Conservation (phyloP, 2,113 vertebrate species). For the Forbesichthys agassizii region DNA sequence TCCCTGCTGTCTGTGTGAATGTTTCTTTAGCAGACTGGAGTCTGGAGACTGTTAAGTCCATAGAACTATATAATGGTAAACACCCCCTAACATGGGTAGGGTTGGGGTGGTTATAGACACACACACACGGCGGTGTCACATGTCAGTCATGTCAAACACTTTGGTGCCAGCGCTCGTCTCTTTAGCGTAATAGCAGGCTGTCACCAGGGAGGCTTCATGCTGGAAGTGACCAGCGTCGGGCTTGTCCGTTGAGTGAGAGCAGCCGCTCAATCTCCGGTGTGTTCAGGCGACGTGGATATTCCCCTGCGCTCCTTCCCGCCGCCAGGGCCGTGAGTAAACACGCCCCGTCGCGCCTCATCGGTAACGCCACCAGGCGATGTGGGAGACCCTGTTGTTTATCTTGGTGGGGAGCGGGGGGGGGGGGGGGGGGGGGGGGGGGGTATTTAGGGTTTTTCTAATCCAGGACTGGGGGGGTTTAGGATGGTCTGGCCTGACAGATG, state of each 20-base stretch:
- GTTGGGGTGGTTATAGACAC: background rate
- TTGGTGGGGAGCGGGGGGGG: conserved; percentile 15
- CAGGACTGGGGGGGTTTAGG: conserved; percentile 37
- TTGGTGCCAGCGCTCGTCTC: background rate
- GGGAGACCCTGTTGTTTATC: background rate
- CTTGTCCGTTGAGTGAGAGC: background rate
- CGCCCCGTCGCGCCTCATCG: too few species aligned
- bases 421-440: conserved; percentile 38
- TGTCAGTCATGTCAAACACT: conserved; percentile 3
- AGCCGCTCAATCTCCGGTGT: too few species aligned
- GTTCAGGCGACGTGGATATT: too few species aligned
- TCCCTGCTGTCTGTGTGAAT: background rate
- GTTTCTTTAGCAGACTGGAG: background rate
- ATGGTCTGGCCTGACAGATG: conserved; percentile 54
- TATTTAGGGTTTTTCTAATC: conserved; percentile 57
- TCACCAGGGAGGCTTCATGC: conserved; percentile 17
- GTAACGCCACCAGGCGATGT: too few species aligned
- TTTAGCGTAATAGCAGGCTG: conserved; percentile 27
- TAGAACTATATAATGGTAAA: background rate
- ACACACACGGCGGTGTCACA: conserved; percentile 11
- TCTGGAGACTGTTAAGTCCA: background rate
- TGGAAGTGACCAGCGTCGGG: conserved; percentile 7
- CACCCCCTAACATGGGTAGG: too few species aligned
- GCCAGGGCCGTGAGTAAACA: too few species aligned
- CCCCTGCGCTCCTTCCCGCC: too few species aligned